phyloP scores from a whole-genome alignment of 2,888 invertebrate genomes.

The Aporophyla nigra region DNA sequence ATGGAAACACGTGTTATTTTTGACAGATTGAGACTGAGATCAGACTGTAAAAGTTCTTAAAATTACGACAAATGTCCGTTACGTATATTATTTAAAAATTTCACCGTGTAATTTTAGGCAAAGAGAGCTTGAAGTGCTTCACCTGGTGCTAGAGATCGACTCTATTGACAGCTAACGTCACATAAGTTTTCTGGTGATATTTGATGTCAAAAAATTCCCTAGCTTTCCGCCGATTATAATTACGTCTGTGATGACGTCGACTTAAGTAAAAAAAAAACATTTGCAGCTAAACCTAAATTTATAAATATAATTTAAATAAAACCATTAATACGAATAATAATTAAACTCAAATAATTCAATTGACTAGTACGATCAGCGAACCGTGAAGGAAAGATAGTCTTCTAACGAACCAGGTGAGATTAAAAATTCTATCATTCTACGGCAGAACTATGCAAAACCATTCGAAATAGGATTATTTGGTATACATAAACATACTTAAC shows the following conservation, averaged over 20 bases:
- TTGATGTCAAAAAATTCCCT: neutral
- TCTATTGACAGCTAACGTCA: neutral
- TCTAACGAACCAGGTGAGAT: neutral
- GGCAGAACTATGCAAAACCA: neutral
- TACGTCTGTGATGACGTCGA: no score
- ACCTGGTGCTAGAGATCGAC: neutral
- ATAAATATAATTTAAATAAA: neutral
- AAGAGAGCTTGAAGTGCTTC: neutral
- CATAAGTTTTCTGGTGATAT: neutral
- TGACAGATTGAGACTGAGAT: no score
- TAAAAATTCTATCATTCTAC: neutral
- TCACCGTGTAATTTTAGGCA: neutral
- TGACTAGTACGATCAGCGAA: conserved; percentile 31
- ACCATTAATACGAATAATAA: neutral
- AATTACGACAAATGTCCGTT: no score
- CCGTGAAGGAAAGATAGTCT: neutral
- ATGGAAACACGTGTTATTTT: no score
- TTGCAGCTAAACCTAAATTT: conserved; percentile 4
- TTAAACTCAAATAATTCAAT: conserved; percentile 6
- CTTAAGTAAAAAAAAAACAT: neutral
- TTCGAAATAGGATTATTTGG: neutral
- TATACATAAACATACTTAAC: neutral
- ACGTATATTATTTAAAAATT: neutral
- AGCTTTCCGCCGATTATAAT: no score
- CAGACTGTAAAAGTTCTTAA: no score